These are phyloP conservation scores for Pangasius sanitwongsei DNA, from an alignment of 2,797 vertebrate species.

Conservation along the genomic window DNA sequence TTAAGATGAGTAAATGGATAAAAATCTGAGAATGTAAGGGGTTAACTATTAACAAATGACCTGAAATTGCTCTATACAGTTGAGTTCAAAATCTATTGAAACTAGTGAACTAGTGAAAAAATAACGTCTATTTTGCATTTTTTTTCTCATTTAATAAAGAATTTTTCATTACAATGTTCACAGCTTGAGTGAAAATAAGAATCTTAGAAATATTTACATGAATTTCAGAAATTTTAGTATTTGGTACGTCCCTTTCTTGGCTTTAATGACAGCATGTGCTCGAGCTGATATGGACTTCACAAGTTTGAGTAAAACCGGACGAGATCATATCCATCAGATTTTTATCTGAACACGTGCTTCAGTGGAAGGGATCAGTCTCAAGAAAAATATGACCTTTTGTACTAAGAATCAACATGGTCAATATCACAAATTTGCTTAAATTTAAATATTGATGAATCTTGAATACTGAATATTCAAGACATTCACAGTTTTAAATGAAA, in stretches of 20 bases:
- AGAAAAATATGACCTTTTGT: neutral
- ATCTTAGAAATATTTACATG: neutral
- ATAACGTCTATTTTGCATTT: neutral
- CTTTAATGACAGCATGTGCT: neutral
- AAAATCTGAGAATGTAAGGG: neutral
- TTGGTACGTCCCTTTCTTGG: neutral
- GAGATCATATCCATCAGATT: neutral
- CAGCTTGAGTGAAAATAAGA: neutral
- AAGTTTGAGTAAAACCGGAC: neutral
- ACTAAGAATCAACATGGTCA: neutral
- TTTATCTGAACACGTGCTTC: neutral
- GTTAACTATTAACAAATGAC: neutral
- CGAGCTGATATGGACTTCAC: neutral
- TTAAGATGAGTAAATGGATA: neutral
- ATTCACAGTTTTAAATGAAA: neutral
- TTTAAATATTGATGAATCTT: neutral
- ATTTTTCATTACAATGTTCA: neutral
- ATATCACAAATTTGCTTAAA: neutral
- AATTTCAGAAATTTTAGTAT: neutral
- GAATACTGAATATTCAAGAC: neutral
- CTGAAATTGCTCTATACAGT: neutral
- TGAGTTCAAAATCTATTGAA: neutral
- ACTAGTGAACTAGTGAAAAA: neutral
- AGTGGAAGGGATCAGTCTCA: too few species aligned
- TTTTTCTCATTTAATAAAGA: neutral